These are phyloP conservation scores for Cephus runcator DNA, from an alignment of 2,888 invertebrate species.

Conservation along the genomic window DNA sequence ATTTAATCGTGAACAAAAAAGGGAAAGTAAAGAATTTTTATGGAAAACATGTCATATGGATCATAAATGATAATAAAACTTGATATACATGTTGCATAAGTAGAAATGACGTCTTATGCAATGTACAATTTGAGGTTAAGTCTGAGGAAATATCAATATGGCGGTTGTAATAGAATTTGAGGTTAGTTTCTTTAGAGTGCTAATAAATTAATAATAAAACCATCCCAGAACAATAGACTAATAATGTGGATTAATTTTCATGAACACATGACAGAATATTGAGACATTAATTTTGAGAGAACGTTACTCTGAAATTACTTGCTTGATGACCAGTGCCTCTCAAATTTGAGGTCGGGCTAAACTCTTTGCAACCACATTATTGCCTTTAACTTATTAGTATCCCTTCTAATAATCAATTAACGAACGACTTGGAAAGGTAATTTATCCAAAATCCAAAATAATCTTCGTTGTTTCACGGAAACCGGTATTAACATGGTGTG, in stretches of 20 bases:
- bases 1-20: neutral
- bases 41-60: neutral
- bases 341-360: neutral
- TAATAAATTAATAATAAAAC: conserved; percentile 13
- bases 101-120: neutral
- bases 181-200: neutral
- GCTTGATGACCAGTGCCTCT: neutral
- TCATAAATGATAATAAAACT: neutral
- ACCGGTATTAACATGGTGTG: neutral
- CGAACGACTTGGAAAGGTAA: neutral
- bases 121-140: neutral
- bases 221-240: neutral
- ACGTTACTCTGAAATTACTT: conserved; percentile 2
- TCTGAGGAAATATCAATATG: neutral
- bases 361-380: neutral
- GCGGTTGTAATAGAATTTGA: conserved; percentile 2
- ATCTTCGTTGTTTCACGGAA: neutral
- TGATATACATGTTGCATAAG: neutral
- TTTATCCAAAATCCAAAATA: neutral
- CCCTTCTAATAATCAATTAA: neutral
- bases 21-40: neutral
- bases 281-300: conserved; percentile 28
- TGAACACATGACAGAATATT: conserved; percentile 5
- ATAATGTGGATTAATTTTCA: conserved; percentile 20
- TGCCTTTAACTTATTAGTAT: neutral